A percentile compares a stretch with the other conserved stretches of the same genome.
These are phyloP conservation scores for Rhorus exstirpatorius DNA, from an alignment of 2,888 invertebrate species.

Conservation along the genomic window DNA sequence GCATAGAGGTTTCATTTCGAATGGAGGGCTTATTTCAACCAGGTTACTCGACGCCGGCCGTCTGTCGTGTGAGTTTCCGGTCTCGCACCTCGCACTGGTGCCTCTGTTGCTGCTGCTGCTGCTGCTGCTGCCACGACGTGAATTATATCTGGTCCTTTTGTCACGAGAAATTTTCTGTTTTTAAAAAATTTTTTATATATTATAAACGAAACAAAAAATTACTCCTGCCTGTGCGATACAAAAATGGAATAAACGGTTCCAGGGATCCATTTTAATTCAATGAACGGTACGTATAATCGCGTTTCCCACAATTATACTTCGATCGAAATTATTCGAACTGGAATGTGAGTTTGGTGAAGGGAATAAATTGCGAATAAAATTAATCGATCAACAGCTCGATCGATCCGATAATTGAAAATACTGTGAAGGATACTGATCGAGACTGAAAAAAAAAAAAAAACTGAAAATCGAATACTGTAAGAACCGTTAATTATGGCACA, in stretches of 20 bases:
- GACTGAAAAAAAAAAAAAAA: slow-evolving; percentile 11
- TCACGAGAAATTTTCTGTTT: too few species aligned
- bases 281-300: slow-evolving; percentile 37
- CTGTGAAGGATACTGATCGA: slow-evolving; percentile 44
- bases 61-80: slow-evolving; percentile 60
- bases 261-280: slow-evolving; percentile 4
- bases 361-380: background rate
- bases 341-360: background rate
- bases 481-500: slow-evolving; percentile 54
- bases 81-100: slow-evolving; percentile 16
- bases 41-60: slow-evolving; percentile 65
- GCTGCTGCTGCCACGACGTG: too few species aligned
- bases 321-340: background rate
- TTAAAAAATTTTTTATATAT: too few species aligned
- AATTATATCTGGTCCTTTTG: slow-evolving; percentile 11
- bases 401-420: slow-evolving; percentile 41
- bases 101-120: slow-evolving; percentile 12
- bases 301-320: background rate
- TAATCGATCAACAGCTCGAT: slow-evolving; percentile 30
- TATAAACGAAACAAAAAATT: too few species aligned
- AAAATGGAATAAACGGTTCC: background rate
- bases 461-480: slow-evolving; percentile 59
- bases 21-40: slow-evolving; percentile 28
- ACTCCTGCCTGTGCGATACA: background rate
- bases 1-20: slow-evolving; percentile 34